phyloP scores from a whole-genome alignment of 2,888 invertebrate species.

The Scaptomyza caliginosa region DNA sequence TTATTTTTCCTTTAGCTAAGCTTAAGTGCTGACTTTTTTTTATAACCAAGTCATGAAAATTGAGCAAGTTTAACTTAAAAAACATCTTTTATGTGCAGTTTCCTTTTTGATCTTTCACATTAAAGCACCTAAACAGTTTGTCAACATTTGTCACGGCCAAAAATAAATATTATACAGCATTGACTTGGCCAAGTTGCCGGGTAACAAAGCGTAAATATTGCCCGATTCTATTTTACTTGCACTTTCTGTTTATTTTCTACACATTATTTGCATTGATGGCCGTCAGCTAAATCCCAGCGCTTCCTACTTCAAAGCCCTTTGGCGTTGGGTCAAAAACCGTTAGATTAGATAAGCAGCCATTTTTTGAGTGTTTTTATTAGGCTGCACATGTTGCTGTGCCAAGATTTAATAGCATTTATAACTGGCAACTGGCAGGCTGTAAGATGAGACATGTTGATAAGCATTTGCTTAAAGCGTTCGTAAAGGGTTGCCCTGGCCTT shows the following conservation, averaged over 20 bases:
- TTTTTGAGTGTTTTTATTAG: slow-evolving; percentile 44
- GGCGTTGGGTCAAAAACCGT: slow-evolving; percentile 15
- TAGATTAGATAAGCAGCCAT: slow-evolving; percentile 42
- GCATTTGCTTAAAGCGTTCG: slow-evolving; percentile 2
- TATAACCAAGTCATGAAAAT: too few relatives aligned
- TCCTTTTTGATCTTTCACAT: not conserved
- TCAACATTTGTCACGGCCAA: not conserved
- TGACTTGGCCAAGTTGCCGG: slow-evolving; percentile 20
- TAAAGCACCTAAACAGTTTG: not conserved
- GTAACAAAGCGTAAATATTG: slow-evolving; percentile 11
- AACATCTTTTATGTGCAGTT: not conserved
- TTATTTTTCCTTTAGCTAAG: too few relatives aligned
- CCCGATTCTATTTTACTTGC: slow-evolving; percentile 3
- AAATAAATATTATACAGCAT: not conserved
- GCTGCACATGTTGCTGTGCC: slow-evolving; percentile 1
- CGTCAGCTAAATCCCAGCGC: not conserved
- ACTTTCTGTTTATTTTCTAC: slow-evolving; percentile 13
- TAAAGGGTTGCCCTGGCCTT: slow-evolving; percentile 36
- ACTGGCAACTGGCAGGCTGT: slow-evolving; percentile 13
- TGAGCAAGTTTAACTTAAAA: too few relatives aligned
- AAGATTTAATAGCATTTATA: slow-evolving; percentile 39
- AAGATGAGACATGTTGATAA: slow-evolving; percentile 51
- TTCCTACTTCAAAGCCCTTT: slow-evolving; percentile 20
- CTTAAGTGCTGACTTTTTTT: too few relatives aligned
- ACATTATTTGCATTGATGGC: slow-evolving; percentile 30